Conservation (phyloP, 2,797 vertebrate species). For the Petrocephalus schoutedeni region DNA sequence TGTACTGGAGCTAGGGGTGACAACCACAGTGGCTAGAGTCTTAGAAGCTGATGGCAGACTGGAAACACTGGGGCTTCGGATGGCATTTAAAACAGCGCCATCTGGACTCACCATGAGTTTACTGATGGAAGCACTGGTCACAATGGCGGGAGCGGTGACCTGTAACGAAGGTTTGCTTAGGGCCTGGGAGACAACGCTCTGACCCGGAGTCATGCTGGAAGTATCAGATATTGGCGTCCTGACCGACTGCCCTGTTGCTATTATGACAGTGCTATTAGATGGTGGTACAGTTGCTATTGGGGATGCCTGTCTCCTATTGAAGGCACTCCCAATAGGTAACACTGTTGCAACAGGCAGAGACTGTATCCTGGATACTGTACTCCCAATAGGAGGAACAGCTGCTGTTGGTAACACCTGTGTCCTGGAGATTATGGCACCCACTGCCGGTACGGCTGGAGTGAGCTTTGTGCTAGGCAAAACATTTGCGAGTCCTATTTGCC, state of each 20-base stretch:
- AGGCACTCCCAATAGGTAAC: slow-evolving; percentile 61
- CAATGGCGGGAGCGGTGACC: slow-evolving; percentile 53
- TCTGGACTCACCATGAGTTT: slow-evolving; percentile 84
- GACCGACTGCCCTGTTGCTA: slow-evolving; percentile 45
- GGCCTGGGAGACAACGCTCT: slow-evolving; percentile 35
- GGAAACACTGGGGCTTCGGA: slow-evolving; percentile 59
- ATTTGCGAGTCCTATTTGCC: slow-evolving; percentile 37
- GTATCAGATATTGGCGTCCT: slow-evolving; percentile 38
- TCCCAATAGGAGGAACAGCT: slow-evolving; percentile 48
- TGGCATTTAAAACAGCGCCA: slow-evolving; percentile 77
- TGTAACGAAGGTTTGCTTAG: slow-evolving; percentile 44
- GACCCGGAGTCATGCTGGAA: slow-evolving; percentile 35
- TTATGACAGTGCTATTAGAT: slow-evolving; percentile 43
- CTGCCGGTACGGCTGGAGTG: slow-evolving; percentile 36
- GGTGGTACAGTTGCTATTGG: slow-evolving; percentile 47
- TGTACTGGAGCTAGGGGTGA: slow-evolving; percentile 59
- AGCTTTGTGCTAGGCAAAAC: slow-evolving; percentile 38
- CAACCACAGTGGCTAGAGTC: slow-evolving; percentile 52
- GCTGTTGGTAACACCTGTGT: slow-evolving; percentile 50
- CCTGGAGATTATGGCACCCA: slow-evolving; percentile 38
- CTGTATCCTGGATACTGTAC: slow-evolving; percentile 49
- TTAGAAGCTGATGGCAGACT: slow-evolving; percentile 55
- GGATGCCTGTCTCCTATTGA: slow-evolving; percentile 52
- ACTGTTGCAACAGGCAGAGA: slow-evolving; percentile 59
- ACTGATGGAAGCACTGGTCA: slow-evolving; percentile 61